These are phyloP conservation scores for Ennomos quercinarius DNA, from an alignment of 2,888 invertebrate species.

Conservation along the genomic window DNA sequence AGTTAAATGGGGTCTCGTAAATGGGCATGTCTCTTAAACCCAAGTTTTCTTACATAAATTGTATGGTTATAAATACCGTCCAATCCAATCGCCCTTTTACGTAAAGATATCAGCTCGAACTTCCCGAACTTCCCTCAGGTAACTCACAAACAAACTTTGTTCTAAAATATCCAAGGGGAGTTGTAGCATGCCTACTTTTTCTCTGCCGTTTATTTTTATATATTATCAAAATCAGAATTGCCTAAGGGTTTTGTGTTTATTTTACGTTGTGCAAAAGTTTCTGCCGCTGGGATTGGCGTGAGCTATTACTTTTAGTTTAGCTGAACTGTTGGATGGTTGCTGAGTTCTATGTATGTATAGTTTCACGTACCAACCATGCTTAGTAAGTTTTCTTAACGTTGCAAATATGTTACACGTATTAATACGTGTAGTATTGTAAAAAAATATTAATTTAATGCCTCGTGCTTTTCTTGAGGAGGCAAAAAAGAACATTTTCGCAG, in stretches of 20 bases:
- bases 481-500: no score
- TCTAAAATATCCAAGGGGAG: conserved; percentile 33
- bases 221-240: conserved; percentile 38
- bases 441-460: no score
- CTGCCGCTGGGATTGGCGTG: not conserved
- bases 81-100: conserved; percentile 8
- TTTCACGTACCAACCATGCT: no score
- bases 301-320: conserved; percentile 12
- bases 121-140: conserved; percentile 14
- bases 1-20: no score
- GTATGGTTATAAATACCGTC: conserved; percentile 1
- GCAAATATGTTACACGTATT: no score
- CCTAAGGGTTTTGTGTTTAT: conserved; percentile 32
- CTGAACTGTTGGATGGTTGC: not conserved
- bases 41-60: not conserved
- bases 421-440: no score
- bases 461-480: no score
- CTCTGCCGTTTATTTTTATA: conserved; percentile 32
- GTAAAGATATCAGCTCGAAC: conserved; percentile 20
- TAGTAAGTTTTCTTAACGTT: no score
- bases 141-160: conserved; percentile 21
- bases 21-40: no score
- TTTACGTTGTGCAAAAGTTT: conserved; percentile 29
- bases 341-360: no score
- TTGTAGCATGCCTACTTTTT: conserved; percentile 20